Conservation (phyloP, 1,140 invertebrate genomes). For the Eciton burchellii region DNA sequence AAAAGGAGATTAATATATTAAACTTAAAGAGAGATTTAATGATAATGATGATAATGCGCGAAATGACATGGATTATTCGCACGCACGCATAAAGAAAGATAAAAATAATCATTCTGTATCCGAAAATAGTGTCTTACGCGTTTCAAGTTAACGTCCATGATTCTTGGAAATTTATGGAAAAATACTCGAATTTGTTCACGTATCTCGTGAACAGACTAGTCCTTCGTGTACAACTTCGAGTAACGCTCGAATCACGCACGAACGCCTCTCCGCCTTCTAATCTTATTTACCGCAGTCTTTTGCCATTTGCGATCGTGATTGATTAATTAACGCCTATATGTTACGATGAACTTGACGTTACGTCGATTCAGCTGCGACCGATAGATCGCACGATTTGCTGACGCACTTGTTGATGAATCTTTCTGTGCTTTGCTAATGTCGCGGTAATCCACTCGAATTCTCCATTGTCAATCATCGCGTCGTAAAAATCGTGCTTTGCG, state of each 20-base stretch:
- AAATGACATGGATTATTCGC: background rate
- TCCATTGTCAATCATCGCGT: too few species aligned
- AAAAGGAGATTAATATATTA: background rate
- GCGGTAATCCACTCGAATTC: background rate
- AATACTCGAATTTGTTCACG: background rate
- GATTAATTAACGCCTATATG: background rate
- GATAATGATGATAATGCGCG: conserved; percentile 22
- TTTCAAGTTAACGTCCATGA: background rate
- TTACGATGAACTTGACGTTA: background rate
- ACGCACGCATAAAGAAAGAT: background rate
- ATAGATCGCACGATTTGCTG: background rate
- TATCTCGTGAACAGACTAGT: background rate
- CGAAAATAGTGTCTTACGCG: background rate
- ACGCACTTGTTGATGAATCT: background rate
- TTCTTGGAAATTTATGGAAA: conserved; percentile 29
- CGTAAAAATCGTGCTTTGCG: too few species aligned
- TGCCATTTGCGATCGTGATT: background rate
- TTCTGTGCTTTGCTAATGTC: conserved; percentile 10
- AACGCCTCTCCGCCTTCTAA: background rate
- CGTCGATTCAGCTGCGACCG: background rate
- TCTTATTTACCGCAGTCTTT: background rate
- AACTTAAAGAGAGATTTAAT: background rate
- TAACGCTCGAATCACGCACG: background rate
- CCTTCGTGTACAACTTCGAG: conserved; percentile 11
- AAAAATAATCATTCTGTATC: background rate